Evolutionary conservation across 2,888 invertebrate species (phyloP).

Genomic region (Stegophylla sp.): DNA sequence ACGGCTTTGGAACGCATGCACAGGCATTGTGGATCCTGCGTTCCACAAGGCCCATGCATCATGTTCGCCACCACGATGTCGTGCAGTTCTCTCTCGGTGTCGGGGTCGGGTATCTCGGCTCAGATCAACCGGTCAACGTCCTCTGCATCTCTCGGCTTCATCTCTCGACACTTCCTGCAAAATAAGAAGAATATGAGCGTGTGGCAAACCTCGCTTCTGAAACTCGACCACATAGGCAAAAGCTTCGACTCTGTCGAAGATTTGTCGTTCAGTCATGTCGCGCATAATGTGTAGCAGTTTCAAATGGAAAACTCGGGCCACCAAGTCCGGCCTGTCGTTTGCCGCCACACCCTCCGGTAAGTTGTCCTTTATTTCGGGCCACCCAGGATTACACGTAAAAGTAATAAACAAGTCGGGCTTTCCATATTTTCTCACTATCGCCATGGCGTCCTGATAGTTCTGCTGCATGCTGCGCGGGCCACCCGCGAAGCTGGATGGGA

Average conservation of each 20-base stretch:
- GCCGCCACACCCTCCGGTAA: background rate
- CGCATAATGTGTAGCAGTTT: conserved; percentile 35
- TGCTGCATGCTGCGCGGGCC: conserved; percentile 65
- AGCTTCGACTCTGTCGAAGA: conserved; percentile 40
- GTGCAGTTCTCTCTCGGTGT: no score
- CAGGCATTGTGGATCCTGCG: no score
- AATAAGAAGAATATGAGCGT: conserved; percentile 52
- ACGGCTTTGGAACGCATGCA: conserved; percentile 51
- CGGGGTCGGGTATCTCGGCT: no score
- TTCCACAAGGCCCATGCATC: conserved; percentile 58
- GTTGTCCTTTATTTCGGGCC: conserved; percentile 16
- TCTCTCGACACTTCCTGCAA: conserved; percentile 33
- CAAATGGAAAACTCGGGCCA: conserved; percentile 38
- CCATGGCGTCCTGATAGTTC: conserved; percentile 64
- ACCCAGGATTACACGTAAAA: conserved; percentile 57
- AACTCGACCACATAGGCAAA: conserved; percentile 58
- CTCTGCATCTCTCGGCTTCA: conserved; percentile 41
- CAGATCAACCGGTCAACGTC: no score
- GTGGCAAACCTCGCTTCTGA: conserved; percentile 56
- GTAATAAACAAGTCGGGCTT: no score
- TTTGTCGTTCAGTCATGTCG: conserved; percentile 10
- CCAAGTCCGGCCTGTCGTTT: conserved; percentile 45
- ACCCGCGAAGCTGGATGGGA: conserved; percentile 62
- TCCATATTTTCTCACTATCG: no score
- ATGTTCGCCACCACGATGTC: no score